These are phyloP conservation scores for Meloe dianella DNA, from an alignment of 2,888 invertebrate species.

Conservation along the genomic window DNA sequence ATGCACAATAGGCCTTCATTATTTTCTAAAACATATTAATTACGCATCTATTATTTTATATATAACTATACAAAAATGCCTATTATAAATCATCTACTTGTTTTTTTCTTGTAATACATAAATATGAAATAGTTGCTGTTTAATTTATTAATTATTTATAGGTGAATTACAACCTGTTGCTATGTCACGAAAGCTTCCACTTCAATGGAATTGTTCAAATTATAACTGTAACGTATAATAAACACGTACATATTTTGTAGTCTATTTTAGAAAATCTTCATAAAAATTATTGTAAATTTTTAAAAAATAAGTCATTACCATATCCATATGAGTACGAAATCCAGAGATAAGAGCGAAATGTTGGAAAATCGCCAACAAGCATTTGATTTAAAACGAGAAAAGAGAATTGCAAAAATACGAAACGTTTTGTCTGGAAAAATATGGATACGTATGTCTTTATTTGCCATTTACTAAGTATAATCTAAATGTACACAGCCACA, in stretches of 20 bases:
- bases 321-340: not conserved
- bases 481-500: conserved; percentile 3
- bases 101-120: not conserved
- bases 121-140: not conserved
- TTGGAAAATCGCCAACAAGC: not conserved
- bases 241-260: not conserved
- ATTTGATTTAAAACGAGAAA: not conserved
- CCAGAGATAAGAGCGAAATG: not conserved
- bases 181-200: not conserved
- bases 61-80: not conserved
- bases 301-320: not conserved
- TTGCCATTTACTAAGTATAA: not conserved
- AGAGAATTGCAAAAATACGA: not conserved
- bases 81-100: not conserved
- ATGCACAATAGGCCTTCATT: not conserved
- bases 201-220: not conserved
- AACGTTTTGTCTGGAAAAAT: not conserved
- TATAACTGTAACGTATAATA: not conserved
- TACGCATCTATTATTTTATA: not conserved
- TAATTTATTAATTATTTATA: conserved; percentile 6
- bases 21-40: not conserved
- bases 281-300: not conserved
- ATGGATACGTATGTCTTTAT: conserved; percentile 7
- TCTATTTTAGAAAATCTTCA: not conserved
- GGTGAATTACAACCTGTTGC: not conserved